phyloP scores from a whole-genome alignment of 2,113 vertebrate species.

The Damaliscus lunatus region DNA sequence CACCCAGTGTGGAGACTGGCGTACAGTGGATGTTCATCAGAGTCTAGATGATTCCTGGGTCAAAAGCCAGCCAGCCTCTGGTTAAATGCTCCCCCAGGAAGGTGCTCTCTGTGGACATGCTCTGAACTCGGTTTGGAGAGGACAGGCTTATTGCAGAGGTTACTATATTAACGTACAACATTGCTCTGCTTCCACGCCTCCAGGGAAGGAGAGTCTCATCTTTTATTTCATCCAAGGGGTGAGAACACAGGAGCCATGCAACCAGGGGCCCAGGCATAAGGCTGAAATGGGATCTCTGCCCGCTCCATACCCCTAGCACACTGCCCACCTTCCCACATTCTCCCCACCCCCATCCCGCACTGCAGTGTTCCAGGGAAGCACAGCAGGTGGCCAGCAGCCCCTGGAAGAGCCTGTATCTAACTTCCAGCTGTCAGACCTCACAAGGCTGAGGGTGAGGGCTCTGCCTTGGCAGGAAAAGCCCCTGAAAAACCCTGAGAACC shows the following conservation, averaged over 20 bases:
- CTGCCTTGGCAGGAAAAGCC: constrained; percentile 12
- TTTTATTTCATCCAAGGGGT: neutral
- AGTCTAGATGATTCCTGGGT: neutral
- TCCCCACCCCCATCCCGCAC: neutral
- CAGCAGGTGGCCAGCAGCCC: neutral
- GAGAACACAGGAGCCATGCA: neutral
- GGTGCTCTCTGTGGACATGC: neutral
- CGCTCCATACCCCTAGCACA: neutral
- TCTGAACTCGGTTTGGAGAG: neutral
- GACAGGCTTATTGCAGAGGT: neutral
- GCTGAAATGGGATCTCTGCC: neutral
- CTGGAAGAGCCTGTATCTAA: neutral
- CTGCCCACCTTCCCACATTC: neutral
- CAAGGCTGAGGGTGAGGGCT: neutral
- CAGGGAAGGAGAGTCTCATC: neutral
- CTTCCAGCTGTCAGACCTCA: neutral
- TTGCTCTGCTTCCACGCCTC: neutral
- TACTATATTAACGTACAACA: neutral
- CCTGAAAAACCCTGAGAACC: neutral
- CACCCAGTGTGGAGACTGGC: neutral
- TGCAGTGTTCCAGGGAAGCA: neutral
- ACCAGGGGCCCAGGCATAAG: neutral
- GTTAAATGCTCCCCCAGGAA: neutral
- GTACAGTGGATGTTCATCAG: neutral
- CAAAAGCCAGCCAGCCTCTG: neutral